phyloP scores from a whole-genome alignment of 2,888 invertebrate genomes.

The Ptychoptera contaminata region DNA sequence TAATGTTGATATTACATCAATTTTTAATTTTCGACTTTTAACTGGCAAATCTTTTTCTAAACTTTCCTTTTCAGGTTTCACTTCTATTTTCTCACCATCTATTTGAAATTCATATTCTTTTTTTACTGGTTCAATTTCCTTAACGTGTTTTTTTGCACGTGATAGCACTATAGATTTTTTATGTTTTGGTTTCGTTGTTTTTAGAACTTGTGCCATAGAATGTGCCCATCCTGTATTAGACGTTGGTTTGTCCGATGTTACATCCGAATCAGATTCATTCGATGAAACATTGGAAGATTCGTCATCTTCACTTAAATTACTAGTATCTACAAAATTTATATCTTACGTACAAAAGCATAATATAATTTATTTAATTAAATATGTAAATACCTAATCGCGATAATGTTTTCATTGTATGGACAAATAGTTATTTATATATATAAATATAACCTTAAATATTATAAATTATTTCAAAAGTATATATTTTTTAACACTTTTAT shows the following conservation, averaged over 20 bases:
- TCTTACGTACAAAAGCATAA: too few species aligned
- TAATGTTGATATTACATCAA: slow-evolving; percentile 34
- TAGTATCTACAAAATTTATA: too few species aligned
- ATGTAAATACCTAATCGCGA: too few species aligned
- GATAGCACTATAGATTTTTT: slow-evolving; percentile 63
- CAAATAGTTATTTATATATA: too few species aligned
- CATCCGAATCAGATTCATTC: slow-evolving; percentile 4
- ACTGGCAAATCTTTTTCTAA: slow-evolving; percentile 12
- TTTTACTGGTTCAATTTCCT: slow-evolving; percentile 33
- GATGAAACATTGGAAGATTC: too few species aligned
- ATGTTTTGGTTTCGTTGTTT: slow-evolving; percentile 54
- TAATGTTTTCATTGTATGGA: too few species aligned
- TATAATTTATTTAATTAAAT: too few species aligned
- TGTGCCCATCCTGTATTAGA: slow-evolving; percentile 67
- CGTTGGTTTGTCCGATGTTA: neutral
- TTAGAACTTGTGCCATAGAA: slow-evolving; percentile 63
- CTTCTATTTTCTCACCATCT: slow-evolving; percentile 37
- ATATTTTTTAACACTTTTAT: too few species aligned
- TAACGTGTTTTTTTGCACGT: slow-evolving; percentile 57
- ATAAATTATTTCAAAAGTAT: too few species aligned
- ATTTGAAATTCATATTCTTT: slow-evolving; percentile 47
- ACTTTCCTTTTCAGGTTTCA: slow-evolving; percentile 24
- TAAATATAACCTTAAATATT: too few species aligned
- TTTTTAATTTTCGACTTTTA: slow-evolving; percentile 10
- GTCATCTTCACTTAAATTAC: too few species aligned